Base-by-base conservation (phyloP, 2,888 invertebrate genomes). In the Ganaspis brasiliensis region DNA sequence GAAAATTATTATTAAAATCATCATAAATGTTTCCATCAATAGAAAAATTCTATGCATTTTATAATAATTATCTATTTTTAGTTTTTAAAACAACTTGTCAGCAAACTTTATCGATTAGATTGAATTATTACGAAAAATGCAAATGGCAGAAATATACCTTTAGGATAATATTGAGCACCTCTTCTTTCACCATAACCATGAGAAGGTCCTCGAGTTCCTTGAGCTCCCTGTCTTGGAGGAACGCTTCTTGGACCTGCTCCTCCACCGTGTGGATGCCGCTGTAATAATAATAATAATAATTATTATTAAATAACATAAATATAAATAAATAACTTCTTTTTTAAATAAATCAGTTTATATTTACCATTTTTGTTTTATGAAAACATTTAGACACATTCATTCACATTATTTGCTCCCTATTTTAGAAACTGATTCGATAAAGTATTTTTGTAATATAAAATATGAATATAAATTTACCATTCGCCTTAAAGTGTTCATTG, bases 401-500 rank as follows among this genome's bases (percentile, higher is more conserved):
- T 40, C 12, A 40, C n/a, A 6, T 49, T n/a, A n/a, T 16, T n/a
- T 49, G 8, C 12, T 5, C 40, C 12, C 12, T 5, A 5, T 2
- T 40, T 40, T 40, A 40, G 40, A 40, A 40, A n/a, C 8, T 40
- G 1, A 9, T 1, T 16, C 1, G 9, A 52, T 16, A 8, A 31
- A 31, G 31, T 31, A 31, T 31, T 52, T 14, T 21, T 21, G 21
- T 5, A 45, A 19, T n/a, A 31, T 2, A 14, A 24, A 72, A 74
- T 67, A 31, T 16, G 31, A 21, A 3, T 14, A 40, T 37, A 10
- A 56, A 63, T 72, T 61, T 90, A 96, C 96, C 97, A 98, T 98
- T 92, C 98, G 94, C 82, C 97, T 93, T 77, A 98, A 92, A 59
- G 98, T 98, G 91, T 97, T 97, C 95, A 98, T 98, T 37, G 98